Percentiles rank a stretch among this genome's conserved stretches.
These are phyloP conservation scores for Malacoraja senta DNA, from an alignment of 2,797 vertebrate genomes.

Conservation along the genomic window DNA sequence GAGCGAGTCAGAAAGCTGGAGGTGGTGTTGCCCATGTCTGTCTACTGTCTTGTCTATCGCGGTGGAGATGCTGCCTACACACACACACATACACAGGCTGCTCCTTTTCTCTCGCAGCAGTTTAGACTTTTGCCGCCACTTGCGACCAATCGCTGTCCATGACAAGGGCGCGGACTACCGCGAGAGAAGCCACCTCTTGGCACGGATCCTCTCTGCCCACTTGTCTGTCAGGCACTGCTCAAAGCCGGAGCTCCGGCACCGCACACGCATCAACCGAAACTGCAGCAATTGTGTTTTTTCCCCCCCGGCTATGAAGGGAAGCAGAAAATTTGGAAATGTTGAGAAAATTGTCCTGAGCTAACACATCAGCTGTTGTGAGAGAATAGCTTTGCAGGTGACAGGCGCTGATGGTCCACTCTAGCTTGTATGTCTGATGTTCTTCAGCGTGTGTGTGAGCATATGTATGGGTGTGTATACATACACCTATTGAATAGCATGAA, in stretches of 20 bases:
- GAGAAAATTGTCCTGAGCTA: no score
- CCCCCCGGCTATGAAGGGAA: no score
- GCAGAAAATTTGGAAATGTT: no score
- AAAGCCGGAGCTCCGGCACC: background rate
- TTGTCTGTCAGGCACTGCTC: background rate
- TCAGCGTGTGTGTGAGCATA: no score
- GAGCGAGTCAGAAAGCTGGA: slow-evolving; percentile 18
- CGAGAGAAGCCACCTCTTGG: background rate
- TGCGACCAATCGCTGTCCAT: slow-evolving; percentile 10
- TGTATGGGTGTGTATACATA: no score
- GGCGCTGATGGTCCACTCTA: no score
- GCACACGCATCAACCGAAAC: no score
- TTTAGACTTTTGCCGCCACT: slow-evolving; percentile 15
- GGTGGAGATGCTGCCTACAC: background rate
- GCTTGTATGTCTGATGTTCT: no score
- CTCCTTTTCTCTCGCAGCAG: background rate
- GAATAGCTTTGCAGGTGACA: no score
- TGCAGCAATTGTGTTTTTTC: no score
- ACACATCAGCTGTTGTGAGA: no score
- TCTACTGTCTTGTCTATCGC: background rate
- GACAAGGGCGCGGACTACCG: background rate
- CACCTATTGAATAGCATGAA: no score
- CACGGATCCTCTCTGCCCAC: background rate
- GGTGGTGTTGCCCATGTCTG: slow-evolving; percentile 1
- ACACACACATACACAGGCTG: background rate